Base-by-base conservation (phyloP, 2,113 vertebrate species). In the Labrus mixtus region DNA sequence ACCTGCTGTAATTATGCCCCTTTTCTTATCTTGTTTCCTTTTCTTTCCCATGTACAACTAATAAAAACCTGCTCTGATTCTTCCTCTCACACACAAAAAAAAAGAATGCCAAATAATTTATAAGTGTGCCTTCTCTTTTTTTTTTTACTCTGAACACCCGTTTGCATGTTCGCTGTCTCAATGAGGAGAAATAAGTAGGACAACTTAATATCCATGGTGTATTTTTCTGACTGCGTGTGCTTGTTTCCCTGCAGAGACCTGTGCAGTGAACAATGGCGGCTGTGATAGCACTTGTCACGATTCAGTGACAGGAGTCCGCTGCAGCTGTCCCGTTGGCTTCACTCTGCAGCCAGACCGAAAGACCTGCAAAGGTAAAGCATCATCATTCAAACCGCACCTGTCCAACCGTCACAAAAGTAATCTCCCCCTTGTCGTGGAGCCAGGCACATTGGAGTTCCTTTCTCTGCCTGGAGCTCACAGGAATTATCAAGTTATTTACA, bases 271-370 rank as follows among this genome's bases (percentile, higher is more conserved):
- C 94, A 99, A 99, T 0, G 98, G 98, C 3, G 98, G 98, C 85
- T 99, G 98, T 0, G 98, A 99, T 89, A 99, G 97, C 93, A 98
- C 97, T 43, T 99, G 98, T 89, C 97, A 99, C 0, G 98, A 99
- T 0, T 97, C 97, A 0, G 95, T 96, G 23, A 96, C 96, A 0
- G 98, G 98, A 0, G 97, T 98, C 50, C 97, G 98, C 90, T 99
- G 98, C 93, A 99, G 97, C 94, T 99, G 98, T 85, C 98, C 98
- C 0, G 97, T 98, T 79, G 98, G 98, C 83, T 99, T 99, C 93
- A 97, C 96, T 89, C 94, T 99, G 69, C 98, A 99, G 88, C 95
- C 95, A 0, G 98, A 99, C 93, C 95, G 97, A 88, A 99, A 99
- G 90, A 98, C 97, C 0, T 99, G 97, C 93, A 99, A 99, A 97